A percentile compares a stretch with the other conserved stretches of the same genome.
Evolutionary conservation across 2,888 invertebrate genomes (phyloP).

Genomic region (Tinea trinotella): DNA sequence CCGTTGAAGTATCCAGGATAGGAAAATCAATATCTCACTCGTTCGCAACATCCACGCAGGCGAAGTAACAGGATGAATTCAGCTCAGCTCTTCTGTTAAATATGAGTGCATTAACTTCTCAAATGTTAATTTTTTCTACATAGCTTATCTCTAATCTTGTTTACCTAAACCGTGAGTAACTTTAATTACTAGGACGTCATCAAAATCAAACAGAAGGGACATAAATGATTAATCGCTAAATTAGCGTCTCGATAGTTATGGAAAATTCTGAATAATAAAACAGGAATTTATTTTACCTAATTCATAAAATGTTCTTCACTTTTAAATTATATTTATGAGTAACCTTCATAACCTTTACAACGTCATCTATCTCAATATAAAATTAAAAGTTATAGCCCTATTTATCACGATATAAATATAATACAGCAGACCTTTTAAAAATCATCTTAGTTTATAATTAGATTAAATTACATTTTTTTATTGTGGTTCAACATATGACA

Average conservation of each 20-base stretch:
- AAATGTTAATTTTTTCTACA: not conserved
- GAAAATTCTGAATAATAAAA: conserved; percentile 6
- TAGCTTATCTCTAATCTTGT: not conserved
- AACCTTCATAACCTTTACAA: not conserved
- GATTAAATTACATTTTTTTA: too few relatives aligned
- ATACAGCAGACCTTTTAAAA: too few relatives aligned
- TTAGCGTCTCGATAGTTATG: not conserved
- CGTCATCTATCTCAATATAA: not conserved
- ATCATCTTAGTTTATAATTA: too few relatives aligned
- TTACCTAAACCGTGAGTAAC: not conserved
- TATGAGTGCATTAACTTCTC: not conserved
- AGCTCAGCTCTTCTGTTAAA: not conserved
- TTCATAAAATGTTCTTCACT: not conserved
- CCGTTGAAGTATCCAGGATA: not conserved
- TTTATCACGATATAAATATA: not conserved
- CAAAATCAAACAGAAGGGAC: not conserved
- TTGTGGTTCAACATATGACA: too few relatives aligned
- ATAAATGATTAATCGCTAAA: conserved; percentile 1
- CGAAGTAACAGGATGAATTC: not conserved
- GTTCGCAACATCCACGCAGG: conserved; percentile 8
- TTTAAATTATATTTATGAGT: not conserved
- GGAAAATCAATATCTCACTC: conserved; percentile 4
- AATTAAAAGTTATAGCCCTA: not conserved
- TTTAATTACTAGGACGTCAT: conserved; percentile 9
- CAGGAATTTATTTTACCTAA: not conserved